Evolutionary conservation across 2,113 vertebrate genomes (phyloP).

Genomic region (Sinocyclocheilus maitianheensis): DNA sequence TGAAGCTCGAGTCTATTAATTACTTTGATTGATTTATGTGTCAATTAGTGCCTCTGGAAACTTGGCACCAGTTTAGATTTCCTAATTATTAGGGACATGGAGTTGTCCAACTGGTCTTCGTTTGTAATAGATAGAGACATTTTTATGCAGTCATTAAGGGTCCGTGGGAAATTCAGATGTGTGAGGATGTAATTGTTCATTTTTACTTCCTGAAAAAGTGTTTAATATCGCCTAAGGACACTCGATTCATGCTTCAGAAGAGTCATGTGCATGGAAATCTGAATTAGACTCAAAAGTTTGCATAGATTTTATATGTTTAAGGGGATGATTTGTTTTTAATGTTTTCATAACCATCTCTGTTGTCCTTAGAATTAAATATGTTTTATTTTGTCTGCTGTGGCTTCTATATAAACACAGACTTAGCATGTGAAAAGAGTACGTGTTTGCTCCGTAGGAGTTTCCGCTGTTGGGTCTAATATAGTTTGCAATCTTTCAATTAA

Average conservation of each 20-base stretch:
- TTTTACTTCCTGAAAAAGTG: neutral
- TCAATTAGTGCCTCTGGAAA: conserved; percentile 41
- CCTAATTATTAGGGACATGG: conserved; percentile 28
- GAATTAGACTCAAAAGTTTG: neutral
- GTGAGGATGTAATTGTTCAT: neutral
- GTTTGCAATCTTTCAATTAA: neutral
- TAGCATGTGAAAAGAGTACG: neutral
- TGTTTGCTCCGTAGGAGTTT: neutral
- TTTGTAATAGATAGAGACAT: neutral
- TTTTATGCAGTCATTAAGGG: neutral
- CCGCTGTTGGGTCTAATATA: neutral
- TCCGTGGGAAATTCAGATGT: neutral
- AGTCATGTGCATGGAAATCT: neutral
- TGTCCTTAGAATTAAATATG: neutral
- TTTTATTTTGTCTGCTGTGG: neutral
- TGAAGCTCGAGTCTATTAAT: conserved; percentile 42
- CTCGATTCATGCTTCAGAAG: neutral
- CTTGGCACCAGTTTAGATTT: conserved; percentile 13
- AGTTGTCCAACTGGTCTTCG: neutral
- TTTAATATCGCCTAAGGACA: neutral
- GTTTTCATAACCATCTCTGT: neutral
- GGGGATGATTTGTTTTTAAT: neutral
- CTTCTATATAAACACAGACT: neutral
- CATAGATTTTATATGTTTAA: neutral
- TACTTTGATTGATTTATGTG: conserved; percentile 55